phyloP scores from a whole-genome alignment of 1,140 invertebrate species.

The Papilio dardanus region DNA sequence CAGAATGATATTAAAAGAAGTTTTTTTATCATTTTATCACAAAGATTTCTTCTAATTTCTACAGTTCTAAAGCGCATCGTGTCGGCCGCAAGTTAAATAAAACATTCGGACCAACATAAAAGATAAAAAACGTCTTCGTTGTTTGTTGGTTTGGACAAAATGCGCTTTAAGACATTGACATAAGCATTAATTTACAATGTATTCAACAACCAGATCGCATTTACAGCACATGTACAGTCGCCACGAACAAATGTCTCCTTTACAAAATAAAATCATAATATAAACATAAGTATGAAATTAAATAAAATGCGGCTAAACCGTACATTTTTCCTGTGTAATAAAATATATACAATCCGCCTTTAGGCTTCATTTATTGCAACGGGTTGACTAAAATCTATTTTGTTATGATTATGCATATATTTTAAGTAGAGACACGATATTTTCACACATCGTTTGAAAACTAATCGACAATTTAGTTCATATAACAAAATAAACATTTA shows the following conservation, averaged over 20 bases:
- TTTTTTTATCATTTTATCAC: constrained; percentile 63
- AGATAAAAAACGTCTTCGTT: neutral
- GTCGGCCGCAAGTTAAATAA: constrained; percentile 37
- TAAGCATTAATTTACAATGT: constrained; percentile 65
- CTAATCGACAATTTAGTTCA: neutral
- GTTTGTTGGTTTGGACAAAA: constrained; percentile 40
- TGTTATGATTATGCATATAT: constrained; percentile 67
- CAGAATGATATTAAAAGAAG: constrained; percentile 71
- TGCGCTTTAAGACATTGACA: constrained; percentile 49
- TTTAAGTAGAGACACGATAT: constrained; percentile 28
- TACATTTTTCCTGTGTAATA: constrained; percentile 53
- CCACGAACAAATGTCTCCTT: constrained; percentile 46
- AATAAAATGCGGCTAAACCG: constrained; percentile 64
- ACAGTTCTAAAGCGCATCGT: constrained; percentile 58
- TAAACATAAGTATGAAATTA: constrained; percentile 66
- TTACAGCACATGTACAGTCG: constrained; percentile 71
- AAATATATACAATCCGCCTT: constrained; percentile 63
- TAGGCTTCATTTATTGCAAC: constrained; percentile 77
- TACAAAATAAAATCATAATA: constrained; percentile 51
- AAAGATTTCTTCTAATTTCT: constrained; percentile 72
- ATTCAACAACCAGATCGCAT: constrained; percentile 68
- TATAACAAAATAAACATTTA: constrained; percentile 9
- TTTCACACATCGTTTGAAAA: neutral
- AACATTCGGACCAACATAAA: neutral
- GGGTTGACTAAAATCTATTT: constrained; percentile 62